phyloP scores from a whole-genome alignment of 2,113 vertebrate species.

The Salminus brasiliensis region DNA sequence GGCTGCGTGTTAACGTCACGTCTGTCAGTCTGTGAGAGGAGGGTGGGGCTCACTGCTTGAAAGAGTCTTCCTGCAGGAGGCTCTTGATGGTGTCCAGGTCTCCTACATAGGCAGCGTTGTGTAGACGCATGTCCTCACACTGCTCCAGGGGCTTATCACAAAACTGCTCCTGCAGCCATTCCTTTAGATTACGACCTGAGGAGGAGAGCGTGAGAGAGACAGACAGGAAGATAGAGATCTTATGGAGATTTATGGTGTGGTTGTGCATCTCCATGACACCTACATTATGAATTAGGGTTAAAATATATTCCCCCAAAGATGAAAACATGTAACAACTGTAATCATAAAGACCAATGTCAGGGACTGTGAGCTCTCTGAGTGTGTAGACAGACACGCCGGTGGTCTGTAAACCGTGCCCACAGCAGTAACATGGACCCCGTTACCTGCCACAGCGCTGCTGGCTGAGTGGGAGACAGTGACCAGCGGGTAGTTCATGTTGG shows the following conservation, averaged over 20 bases:
- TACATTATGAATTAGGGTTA: no score
- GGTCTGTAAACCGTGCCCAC: neutral
- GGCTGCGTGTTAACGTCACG: no score
- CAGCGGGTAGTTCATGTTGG: conserved; percentile 61
- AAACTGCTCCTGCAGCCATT: conserved; percentile 93
- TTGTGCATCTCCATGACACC: no score
- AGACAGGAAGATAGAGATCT: no score
- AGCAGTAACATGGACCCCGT: neutral
- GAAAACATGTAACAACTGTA: no score
- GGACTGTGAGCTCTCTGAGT: no score
- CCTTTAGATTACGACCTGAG: conserved; percentile 90
- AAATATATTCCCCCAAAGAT: no score
- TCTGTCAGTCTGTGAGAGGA: neutral
- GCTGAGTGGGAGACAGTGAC: conserved; percentile 71
- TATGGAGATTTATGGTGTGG: no score
- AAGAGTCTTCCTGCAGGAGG: conserved; percentile 86
- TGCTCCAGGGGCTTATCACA: conserved; percentile 89
- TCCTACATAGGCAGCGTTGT: conserved; percentile 90
- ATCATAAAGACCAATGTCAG: no score
- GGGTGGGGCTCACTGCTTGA: conserved; percentile 78
- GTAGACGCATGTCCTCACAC: conserved; percentile 87
- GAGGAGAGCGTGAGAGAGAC: no score
- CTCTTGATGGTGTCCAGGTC: conserved; percentile 86
- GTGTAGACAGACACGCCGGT: neutral
- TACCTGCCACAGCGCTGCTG: conserved; percentile 70